Evolutionary conservation across 2,888 invertebrate species (phyloP), one percentile per base, ranked within the genome.

Genomic region (Nasonia oneida): DNA sequence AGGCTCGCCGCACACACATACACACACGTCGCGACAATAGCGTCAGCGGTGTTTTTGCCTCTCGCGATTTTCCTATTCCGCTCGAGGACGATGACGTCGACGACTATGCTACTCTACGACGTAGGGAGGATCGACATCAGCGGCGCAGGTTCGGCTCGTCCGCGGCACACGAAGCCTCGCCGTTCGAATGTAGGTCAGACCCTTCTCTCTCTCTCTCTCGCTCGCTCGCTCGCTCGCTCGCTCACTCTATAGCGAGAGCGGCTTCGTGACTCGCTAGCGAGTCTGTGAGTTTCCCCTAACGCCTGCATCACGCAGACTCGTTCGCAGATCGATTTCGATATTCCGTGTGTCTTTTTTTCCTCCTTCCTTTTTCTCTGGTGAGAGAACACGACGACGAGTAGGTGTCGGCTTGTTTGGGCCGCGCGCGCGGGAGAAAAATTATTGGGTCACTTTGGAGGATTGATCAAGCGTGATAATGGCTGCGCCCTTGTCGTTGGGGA

Each of bases 141-240:
- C 74, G 50, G 77, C 23, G 70, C 84, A 87, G 82, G 86, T 87
- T 86, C 81, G 80, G 77, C 73, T 78, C 74, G 76, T 83, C 80
- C 78, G 29, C 80, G 73, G 73, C 73, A 33, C 76, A 23, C 78
- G 82, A 84, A 83, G 83, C 82, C 83, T 82, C 86, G 81, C 33
- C 67, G 77, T 70, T 61, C 77, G 84, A 86, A 88, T 86, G 77
- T 87, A 81, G 88, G 86, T 82, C 87, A 86, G 77, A 80, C 82
- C 87, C 85, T 84, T 87, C 85, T 75, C 85, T 84, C 79, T 83
- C 77, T 79, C 78, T 73, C 86, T 80, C 83, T 50, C 29, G 29
- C 29, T 23, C 79, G 3, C 80, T 71, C 70, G 18, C 47, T 39
- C 81, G 50, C 57, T 71, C 70, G 18, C 47, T 39, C 81, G 50